Conservation (phyloP, 2,797 vertebrate species). For the Sandelia bainsii region DNA sequence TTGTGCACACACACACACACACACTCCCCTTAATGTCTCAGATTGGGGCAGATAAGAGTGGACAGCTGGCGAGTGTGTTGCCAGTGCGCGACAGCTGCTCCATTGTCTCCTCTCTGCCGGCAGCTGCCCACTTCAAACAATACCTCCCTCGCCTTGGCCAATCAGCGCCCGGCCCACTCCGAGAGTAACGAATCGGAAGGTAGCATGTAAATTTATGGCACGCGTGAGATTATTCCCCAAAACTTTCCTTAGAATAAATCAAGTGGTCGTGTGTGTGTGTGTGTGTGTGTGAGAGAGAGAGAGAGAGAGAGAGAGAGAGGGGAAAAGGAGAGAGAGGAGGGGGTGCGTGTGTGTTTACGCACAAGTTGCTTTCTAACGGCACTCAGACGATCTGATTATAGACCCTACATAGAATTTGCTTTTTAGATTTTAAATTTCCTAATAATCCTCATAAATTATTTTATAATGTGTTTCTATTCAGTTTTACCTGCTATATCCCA, state of each 20-base stretch:
- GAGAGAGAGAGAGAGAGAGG: slow-evolving; percentile 36
- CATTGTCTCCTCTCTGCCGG: slow-evolving; percentile 97
- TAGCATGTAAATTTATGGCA: slow-evolving; percentile 96
- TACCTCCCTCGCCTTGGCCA: slow-evolving; percentile 88
- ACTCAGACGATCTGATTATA: slow-evolving; percentile 46
- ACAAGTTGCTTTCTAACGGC: slow-evolving; percentile 77
- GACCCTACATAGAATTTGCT: slow-evolving; percentile 9
- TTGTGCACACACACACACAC: slow-evolving; percentile 79
- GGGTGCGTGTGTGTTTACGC: slow-evolving; percentile 67
- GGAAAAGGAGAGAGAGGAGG: not conserved
- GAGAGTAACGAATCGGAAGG: slow-evolving; percentile 83
- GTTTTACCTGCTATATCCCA: not conserved
- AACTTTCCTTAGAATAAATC: slow-evolving; percentile 91
- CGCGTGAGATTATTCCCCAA: slow-evolving; percentile 93
- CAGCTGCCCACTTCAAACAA: slow-evolving; percentile 99
- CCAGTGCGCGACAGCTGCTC: slow-evolving; percentile 99
- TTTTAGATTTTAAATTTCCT: not conserved
- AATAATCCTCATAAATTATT: not conserved
- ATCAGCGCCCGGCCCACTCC: slow-evolving; percentile 83
- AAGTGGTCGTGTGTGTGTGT: slow-evolving; percentile 79
- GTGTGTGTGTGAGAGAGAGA: slow-evolving; percentile 54
- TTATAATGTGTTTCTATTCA: not conserved
- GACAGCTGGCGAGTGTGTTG: slow-evolving; percentile 99
- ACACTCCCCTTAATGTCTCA: slow-evolving; percentile 95
- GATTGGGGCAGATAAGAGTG: slow-evolving; percentile 97